A percentile compares a stretch with the other conserved stretches of the same genome.
Evolutionary conservation across 2,888 invertebrate species (phyloP).

Genomic region (Phortica magna): DNA sequence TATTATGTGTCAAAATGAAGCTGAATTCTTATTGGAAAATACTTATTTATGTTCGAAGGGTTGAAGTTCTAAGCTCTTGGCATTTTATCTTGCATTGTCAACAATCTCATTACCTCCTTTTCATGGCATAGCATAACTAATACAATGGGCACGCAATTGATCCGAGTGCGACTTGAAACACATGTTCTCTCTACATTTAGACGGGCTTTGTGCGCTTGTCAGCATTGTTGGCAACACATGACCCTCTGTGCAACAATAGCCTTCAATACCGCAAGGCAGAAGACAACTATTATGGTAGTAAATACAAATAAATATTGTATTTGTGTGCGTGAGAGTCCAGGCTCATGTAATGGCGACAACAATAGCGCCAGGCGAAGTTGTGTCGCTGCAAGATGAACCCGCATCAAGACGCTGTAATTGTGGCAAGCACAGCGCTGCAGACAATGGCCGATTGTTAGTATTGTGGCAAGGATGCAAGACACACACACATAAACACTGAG

Average conservation of each 20-base stretch:
- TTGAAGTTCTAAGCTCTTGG: too few species aligned
- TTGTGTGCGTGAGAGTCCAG: not conserved
- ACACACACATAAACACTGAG: too few species aligned
- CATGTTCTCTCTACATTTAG: not conserved
- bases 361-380: constrained; percentile 36
- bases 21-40: not conserved
- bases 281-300: constrained; percentile 21
- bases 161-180: constrained; percentile 10
- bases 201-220: constrained; percentile 9
- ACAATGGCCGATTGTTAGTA: constrained; percentile 30
- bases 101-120: constrained; percentile 47
- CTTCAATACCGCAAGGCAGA: constrained; percentile 5
- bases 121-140: constrained; percentile 5
- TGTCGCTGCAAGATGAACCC: not conserved
- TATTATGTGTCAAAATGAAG: not conserved
- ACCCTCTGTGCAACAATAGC: constrained; percentile 27
- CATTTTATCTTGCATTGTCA: not conserved
- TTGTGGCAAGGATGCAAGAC: constrained; percentile 17
- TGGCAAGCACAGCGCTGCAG: constrained; percentile 11
- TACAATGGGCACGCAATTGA: constrained; percentile 35
- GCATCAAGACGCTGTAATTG: constrained; percentile 45
- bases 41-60: too few species aligned
- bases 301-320: constrained; percentile 11
- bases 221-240: constrained; percentile 24
- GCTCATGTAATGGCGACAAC: constrained; percentile 35